These are phyloP conservation scores for Potorous gilbertii DNA, from an alignment of 2,797 vertebrate species.

Conservation along the genomic window DNA sequence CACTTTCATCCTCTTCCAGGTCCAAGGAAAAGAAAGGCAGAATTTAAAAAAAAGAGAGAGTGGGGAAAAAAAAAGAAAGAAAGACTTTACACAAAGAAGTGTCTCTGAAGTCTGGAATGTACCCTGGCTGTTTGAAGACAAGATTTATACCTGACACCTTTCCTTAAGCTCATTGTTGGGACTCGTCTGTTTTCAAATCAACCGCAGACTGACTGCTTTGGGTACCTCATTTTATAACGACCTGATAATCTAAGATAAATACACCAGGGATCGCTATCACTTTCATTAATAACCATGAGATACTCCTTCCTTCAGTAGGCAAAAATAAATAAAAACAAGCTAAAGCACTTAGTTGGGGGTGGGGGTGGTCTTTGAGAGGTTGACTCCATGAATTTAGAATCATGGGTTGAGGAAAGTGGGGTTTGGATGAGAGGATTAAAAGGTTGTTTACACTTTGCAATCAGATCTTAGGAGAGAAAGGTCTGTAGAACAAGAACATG, in stretches of 20 bases:
- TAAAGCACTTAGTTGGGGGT: constrained; percentile 47
- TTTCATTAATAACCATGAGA: constrained; percentile 87
- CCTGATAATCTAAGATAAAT: constrained; percentile 92
- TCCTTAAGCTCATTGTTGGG: constrained; percentile 89
- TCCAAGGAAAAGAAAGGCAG: constrained; percentile 83
- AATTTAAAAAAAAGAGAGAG: constrained; percentile 55
- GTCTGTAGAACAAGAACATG: background rate
- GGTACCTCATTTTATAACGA: constrained; percentile 92
- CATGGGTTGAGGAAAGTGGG: fast-evolving
- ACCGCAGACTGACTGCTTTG: constrained; percentile 90
- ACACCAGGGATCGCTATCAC: constrained; percentile 88
- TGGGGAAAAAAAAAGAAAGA: constrained; percentile 27
- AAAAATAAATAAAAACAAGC: constrained; percentile 45
- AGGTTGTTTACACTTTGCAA: background rate
- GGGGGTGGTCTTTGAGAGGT: background rate
- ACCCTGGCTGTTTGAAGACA: constrained; percentile 88
- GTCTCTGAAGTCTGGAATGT: constrained; percentile 91
- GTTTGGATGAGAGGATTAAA: background rate
- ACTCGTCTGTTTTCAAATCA: constrained; percentile 94
- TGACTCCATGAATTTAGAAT: background rate
- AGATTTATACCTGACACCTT: constrained; percentile 90
- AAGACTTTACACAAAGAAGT: constrained; percentile 85
- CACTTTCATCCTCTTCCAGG: constrained; percentile 91
- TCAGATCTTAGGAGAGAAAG: background rate
- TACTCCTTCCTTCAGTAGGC: constrained; percentile 73